Conservation (phyloP, 2,797 vertebrate species). For the Melanogrammus aeglefinus region DNA sequence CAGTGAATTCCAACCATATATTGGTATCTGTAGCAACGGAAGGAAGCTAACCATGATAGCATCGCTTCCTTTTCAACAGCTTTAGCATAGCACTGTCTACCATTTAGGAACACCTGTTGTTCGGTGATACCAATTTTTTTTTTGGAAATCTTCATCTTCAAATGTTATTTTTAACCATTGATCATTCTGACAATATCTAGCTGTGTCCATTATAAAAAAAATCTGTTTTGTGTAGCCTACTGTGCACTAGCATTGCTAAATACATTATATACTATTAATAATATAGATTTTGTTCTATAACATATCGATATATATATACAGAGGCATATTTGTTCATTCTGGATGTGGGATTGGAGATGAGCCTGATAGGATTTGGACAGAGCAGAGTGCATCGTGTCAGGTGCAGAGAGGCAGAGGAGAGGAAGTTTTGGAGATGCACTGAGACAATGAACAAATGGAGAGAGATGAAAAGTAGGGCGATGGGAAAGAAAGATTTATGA, state of each 20-base stretch:
- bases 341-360: constrained; percentile 12
- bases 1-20: constrained; percentile 29
- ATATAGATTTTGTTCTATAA: neutral
- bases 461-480: neutral
- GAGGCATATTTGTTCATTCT: neutral
- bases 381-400: constrained; percentile 9
- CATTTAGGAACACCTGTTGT: constrained; percentile 61
- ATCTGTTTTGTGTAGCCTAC: neutral
- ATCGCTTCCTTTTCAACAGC: constrained; percentile 61
- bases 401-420: constrained; percentile 21
- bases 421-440: neutral
- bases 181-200: neutral
- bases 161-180: neutral
- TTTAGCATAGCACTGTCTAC: constrained; percentile 60
- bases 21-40: constrained; percentile 47
- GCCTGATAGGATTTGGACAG: neutral
- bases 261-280: neutral
- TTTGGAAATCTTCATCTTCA: neutral
- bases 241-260: neutral
- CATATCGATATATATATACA: neutral
- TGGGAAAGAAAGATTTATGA: constrained; percentile 2
- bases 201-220: neutral
- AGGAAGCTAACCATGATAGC: constrained; percentile 62
- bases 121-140: neutral
- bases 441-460: neutral